Evolutionary conservation across 2,888 invertebrate species (phyloP).

Genomic region (Euplexia lucipara): DNA sequence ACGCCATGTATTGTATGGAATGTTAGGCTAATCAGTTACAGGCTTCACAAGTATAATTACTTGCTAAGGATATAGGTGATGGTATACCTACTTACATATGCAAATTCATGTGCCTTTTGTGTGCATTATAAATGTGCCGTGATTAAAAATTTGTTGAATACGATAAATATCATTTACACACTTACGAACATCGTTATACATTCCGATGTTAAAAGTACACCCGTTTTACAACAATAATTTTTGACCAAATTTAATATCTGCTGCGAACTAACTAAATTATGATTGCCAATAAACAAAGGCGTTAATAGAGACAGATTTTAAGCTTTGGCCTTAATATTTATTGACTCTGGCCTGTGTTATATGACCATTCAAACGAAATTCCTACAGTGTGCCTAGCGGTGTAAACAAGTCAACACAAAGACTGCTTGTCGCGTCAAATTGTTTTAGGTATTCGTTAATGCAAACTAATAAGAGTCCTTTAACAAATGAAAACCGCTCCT

Average conservation of each 20-base stretch:
- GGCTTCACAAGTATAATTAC: background rate
- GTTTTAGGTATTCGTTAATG: slow-evolving; percentile 66
- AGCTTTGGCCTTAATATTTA: slow-evolving; percentile 49
- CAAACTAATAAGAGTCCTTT: slow-evolving; percentile 42
- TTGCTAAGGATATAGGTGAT: background rate
- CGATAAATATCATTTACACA: background rate
- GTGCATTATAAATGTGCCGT: no score
- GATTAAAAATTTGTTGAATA: no score
- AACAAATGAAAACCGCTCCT: slow-evolving; percentile 36
- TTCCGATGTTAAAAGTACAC: no score
- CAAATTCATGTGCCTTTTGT: no score
- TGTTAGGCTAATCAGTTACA: background rate
- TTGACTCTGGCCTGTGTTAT: slow-evolving; percentile 37
- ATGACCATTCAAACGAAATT: slow-evolving; percentile 64
- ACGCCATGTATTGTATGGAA: slow-evolving; percentile 11
- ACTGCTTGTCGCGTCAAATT: slow-evolving; percentile 68
- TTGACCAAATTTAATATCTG: slow-evolving; percentile 12
- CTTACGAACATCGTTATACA: no score
- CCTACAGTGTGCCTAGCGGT: slow-evolving; percentile 65
- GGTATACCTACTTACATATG: no score
- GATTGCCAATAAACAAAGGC: slow-evolving; percentile 13
- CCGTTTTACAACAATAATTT: background rate
- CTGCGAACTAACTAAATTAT: slow-evolving; percentile 10
- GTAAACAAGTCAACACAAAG: slow-evolving; percentile 74
- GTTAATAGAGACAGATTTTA: slow-evolving; percentile 36